These are phyloP conservation scores for Hemiprocne comata DNA, from an alignment of 2,113 vertebrate genomes.

Conservation along the genomic window DNA sequence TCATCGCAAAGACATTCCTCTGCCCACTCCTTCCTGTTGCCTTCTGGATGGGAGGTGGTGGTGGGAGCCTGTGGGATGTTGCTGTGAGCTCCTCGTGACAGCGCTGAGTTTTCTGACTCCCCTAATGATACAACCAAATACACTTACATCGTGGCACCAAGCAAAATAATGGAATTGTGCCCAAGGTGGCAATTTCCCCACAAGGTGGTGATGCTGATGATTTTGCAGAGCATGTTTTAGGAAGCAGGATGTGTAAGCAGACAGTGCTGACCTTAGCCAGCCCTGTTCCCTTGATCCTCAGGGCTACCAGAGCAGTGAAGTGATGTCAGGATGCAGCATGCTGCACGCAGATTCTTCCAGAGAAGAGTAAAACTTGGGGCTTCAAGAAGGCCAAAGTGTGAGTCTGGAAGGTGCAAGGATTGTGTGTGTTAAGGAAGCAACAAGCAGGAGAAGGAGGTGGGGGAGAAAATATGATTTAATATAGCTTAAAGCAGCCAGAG, in stretches of 20 bases:
- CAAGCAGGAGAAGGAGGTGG: background rate
- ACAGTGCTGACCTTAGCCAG: background rate
- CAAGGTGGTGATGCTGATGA: background rate
- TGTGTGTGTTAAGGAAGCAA: background rate
- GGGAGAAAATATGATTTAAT: background rate
- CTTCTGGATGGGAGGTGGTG: background rate
- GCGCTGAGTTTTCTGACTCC: background rate
- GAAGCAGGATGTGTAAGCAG: background rate
- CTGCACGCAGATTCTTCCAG: background rate
- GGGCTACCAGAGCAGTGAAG: fast-evolving
- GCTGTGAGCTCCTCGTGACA: background rate
- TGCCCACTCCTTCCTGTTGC: conserved; percentile 27
- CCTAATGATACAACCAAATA: background rate
- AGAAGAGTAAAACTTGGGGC: background rate
- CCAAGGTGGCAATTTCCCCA: background rate
- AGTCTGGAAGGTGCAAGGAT: background rate
- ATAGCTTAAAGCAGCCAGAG: background rate
- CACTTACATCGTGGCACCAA: fast-evolving
- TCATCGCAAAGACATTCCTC: background rate
- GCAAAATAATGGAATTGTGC: background rate
- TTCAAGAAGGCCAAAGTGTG: background rate
- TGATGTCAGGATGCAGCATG: background rate
- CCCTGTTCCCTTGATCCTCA: background rate
- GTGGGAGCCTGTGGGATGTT: background rate
- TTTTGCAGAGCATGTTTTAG: background rate